Evolutionary conservation across 53 echinoderm and acorn worm species (phyloP).

Genomic region (Glandiceps talaboti): DNA sequence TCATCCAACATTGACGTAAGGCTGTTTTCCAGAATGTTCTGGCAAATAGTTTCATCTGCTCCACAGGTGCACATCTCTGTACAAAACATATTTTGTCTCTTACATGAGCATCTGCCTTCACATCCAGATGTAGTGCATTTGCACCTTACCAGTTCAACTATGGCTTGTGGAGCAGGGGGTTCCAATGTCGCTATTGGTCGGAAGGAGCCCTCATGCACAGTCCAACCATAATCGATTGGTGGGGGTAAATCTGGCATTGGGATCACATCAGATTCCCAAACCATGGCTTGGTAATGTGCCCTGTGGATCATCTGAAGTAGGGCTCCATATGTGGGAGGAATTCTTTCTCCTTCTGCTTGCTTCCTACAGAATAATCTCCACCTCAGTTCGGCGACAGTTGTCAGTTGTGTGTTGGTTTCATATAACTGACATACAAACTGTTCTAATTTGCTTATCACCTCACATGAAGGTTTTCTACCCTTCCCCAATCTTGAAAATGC

Average conservation of each 20-base stretch:
- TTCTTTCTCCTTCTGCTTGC: constrained; percentile 19
- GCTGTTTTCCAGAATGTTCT: not conserved
- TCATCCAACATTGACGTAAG: not conserved
- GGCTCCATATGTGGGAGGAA: constrained; percentile 14
- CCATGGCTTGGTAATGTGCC: constrained; percentile 18
- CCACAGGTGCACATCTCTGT: not conserved
- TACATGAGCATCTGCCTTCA: not conserved
- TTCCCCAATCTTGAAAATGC: constrained; percentile 4
- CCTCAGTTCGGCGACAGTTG: constrained; percentile 6
- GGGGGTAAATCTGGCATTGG: not conserved
- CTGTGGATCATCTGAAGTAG: constrained; percentile 1
- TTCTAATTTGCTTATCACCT: not conserved
- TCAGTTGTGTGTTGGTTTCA: not conserved
- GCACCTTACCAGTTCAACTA: not conserved
- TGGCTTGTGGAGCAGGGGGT: not conserved
- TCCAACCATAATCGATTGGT: not conserved
- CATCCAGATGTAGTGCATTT: too few species aligned
- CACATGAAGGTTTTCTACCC: not conserved
- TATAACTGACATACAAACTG: not conserved
- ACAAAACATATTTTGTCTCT: not conserved
- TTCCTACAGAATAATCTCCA: constrained; percentile 23
- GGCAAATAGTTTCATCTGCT: not conserved
- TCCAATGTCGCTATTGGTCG: not conserved
- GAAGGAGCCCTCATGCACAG: not conserved
- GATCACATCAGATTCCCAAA: constrained; percentile 7